phyloP scores from a whole-genome alignment of 1,140 invertebrate species.

The Himalopsyche phryganea region DNA sequence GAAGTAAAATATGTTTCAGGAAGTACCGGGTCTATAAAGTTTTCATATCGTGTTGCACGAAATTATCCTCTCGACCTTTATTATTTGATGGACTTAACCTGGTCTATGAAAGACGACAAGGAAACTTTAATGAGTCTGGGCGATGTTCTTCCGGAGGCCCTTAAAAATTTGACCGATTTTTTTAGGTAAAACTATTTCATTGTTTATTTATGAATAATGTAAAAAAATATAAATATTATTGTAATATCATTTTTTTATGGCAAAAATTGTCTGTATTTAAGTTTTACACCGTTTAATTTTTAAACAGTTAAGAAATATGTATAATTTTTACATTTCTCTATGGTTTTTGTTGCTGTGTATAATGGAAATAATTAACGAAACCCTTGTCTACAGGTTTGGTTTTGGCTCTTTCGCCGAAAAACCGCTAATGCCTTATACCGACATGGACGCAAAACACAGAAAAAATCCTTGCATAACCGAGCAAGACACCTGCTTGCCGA shows the following conservation, averaged over 20 bases:
- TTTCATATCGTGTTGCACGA: slow-evolving; percentile 59
- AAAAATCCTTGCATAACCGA: slow-evolving; percentile 57
- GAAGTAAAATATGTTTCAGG: slow-evolving; percentile 49
- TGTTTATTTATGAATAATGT: no score
- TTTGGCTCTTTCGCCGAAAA: slow-evolving; percentile 87
- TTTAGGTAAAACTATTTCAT: slow-evolving; percentile 56
- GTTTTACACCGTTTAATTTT: no score
- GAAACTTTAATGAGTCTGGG: slow-evolving; percentile 74
- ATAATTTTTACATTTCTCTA: no score
- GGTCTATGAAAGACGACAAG: slow-evolving; percentile 86
- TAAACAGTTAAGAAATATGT: no score
- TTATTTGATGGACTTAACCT: slow-evolving; percentile 87
- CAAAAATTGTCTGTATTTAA: no score
- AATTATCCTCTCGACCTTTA: slow-evolving; percentile 93
- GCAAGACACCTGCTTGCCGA: slow-evolving; percentile 54
- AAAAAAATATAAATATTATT: no score
- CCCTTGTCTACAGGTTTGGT: slow-evolving; percentile 67
- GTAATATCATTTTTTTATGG: no score
- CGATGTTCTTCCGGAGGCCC: slow-evolving; percentile 56
- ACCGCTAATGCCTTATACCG: slow-evolving; percentile 74
- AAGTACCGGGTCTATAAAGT: slow-evolving; percentile 50
- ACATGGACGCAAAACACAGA: slow-evolving; percentile 42
- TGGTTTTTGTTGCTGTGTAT: no score
- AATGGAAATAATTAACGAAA: no score
- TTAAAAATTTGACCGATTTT: slow-evolving; percentile 75